A percentile compares a stretch with the other conserved stretches of the same genome.
Conservation (phyloP, 2,113 vertebrate genomes). For the Oophaga pumilio region DNA sequence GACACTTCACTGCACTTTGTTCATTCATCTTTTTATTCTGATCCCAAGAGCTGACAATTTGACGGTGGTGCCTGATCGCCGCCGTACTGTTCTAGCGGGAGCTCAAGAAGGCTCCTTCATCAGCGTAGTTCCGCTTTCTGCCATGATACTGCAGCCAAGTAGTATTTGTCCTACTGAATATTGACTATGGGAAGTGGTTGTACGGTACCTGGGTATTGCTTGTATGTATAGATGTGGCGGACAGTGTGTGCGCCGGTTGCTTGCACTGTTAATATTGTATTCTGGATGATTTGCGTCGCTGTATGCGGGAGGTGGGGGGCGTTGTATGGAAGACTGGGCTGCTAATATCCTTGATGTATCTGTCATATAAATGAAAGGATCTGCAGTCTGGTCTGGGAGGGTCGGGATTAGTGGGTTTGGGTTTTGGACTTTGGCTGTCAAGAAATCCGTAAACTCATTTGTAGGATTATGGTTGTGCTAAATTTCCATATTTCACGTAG, state of each 20-base stretch:
- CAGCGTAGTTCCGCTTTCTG: not conserved
- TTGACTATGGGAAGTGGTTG: not conserved
- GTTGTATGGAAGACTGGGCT: not conserved
- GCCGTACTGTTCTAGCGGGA: not conserved
- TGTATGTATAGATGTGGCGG: not conserved
- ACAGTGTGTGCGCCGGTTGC: conserved; percentile 27
- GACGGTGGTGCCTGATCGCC: not conserved
- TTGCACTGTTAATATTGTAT: conserved; percentile 6
- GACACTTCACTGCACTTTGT: not conserved
- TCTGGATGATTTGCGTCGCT: too few species aligned
- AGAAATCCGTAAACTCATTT: too few species aligned
- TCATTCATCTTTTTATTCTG: not conserved
- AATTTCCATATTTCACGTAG: not conserved
- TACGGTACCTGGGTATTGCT: conserved; percentile 1
- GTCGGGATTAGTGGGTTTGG: not conserved
- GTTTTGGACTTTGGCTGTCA: not conserved
- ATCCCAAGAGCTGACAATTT: conserved; percentile 17
- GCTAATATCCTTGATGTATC: conserved; percentile 44
- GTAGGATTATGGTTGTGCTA: not conserved
- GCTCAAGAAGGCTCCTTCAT: not conserved
- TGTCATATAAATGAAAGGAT: conserved; percentile 48
- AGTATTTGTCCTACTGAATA: conserved; percentile 28
- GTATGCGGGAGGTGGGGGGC: not conserved
- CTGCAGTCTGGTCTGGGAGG: not conserved
- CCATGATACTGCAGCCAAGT: not conserved